Evolutionary conservation across 2,888 invertebrate genomes (phyloP), one percentile per base, ranked within the genome.

Genomic region (Papilio elwesi): DNA sequence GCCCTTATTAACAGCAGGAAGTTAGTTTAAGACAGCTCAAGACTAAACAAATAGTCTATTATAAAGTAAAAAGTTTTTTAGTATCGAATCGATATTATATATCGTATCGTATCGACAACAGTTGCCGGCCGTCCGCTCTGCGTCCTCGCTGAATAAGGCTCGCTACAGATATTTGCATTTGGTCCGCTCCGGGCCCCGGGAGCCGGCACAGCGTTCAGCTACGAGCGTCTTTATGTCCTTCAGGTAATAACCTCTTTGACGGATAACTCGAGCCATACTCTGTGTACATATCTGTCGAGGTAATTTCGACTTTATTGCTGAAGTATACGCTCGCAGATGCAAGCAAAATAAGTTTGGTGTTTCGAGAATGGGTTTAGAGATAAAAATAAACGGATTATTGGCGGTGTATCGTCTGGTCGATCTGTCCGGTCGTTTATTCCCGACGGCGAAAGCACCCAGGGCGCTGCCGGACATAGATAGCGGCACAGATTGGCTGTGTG

Each of bases 221-320:
- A 49, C 12, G 49, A 26, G 0, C 81, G 87, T 90, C 80, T 79
- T 89, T 90, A 92, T 91, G 85, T 90, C 89, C 87, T 90, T 89
- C 92, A 92, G 92, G 92, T 92, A 92, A 92, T 92, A 92, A 92
- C 92, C 89, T 90, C 92, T 91, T 91, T 91, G 92, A 91, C 89
- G 87, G 88, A 88, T 89, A 87, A 79, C 79, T 80, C 79, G 78
- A 16, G 67, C 85, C 69, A 77, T 51, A 55, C 75, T 71, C 71
- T 16, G 11, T 11, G 11, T n/a, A 43, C 59, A 36, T 6, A 26
- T 11, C 6, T 15, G 16, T 15, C 48, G 66, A 6, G 1, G n/a
- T 1, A 77, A 16, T 75, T 52, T 81, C 13, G 74, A 77, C 81
- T 75, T 69, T 88, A 83, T 73, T 0, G 0, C 1, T 2, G 47